Evolutionary conservation across 2,888 invertebrate genomes (phyloP), one percentile per base, ranked within the genome.

Genomic region (Cremastinae sp.): DNA sequence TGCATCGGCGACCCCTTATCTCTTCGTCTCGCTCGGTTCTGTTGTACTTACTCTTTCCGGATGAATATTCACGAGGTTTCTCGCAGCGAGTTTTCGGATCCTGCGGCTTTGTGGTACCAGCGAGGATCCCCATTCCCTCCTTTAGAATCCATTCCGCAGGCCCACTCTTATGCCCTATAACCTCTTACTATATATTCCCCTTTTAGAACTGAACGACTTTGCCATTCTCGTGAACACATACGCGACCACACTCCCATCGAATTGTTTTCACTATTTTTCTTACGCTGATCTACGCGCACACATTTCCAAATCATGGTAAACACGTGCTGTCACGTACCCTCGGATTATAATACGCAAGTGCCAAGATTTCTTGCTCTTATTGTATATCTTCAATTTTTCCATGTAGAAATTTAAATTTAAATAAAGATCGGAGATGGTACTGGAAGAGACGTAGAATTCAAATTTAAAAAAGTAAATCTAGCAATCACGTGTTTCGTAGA

Each of bases 51-150:
- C 75, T 75, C 68, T 76, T 76, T 72, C 62, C 75, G 68, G 72
- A 76, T 76, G 75, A 76, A 76, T 76, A 76, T 76, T 76, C 75
- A 76, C 61, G 68, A 75, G 75, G 51, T 76, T 62, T 76, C 59
- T 65, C 56, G 75, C 51, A 76, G 71, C 72, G 71, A 76, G 75
- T 76, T 76, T 75, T 72, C 75, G 75, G 68, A 76, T 76, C 72
- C 72, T 76, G 75, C 75, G 72, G 75, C 75, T 76, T 76, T 76
- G 75, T 58, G 72, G 75, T 72, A 58, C 64, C 61, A 53, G 62
- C 68, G 66, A 68, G 5, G 28, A 28, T 28, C 28, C 28, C 5
- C 28, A 3, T 28, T 28, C 5, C 28, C 68, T 72, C 68, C 72
- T 22, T 62, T 64, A 68, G 72, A 76, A 76, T 72, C 68, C 72